Base-by-base conservation (phyloP, 2,888 invertebrate genomes). In the Lithophane leautieri region DNA sequence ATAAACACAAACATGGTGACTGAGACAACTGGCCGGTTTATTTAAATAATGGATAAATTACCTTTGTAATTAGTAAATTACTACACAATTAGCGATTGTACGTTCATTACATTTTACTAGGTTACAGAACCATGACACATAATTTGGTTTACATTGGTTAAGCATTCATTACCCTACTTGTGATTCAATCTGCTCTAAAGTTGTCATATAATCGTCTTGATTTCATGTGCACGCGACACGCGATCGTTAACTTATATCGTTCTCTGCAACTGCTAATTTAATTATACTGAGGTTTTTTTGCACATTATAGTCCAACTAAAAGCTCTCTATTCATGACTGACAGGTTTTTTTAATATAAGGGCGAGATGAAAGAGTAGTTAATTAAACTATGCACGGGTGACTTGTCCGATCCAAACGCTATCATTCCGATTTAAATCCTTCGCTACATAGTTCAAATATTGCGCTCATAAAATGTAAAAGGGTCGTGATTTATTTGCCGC, bases 101-200 rank as follows among this genome's bases (percentile, higher is more conserved):
- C 16, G 22, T 62, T 52, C 34, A 65, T 73, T 73, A 76, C 47
- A 61, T 44, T 78, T 74, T 79, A 77, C 73, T 81, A 80, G 82
- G 81, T 81, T 74, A 85, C 44, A 70, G 61, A 87, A 84, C 79
- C 74, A 42, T 78, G 75, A 63, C 73, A 81, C 44, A 52, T 65
- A 85, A 81, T 82, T 82, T 83, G 65, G 56, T 78, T 67, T 54
- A 47, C 47, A 47, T 76, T 52, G 66, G 73, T 76, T 83, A 71
- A 71, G 54, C 54, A 69, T 70, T 58, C 73, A 84, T 86, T 86
- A 84, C 61, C 60, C 75, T 61, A 74, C 56, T 71, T 72, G 44
- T 73, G 61, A 73, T 75, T 76, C 52, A 62, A 58, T 60, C 28
- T 72, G 66, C 67, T 75, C 34, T 50, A 34, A 72, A 81, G 40